Evolutionary conservation across 1,140 invertebrate species (phyloP).

Genomic region (Apis mellifera): Amel_HAv3.1 CM009933.2:5875001-5875500

Average conservation of each 20-base stretch:
- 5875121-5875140: neutral
- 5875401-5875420: neutral
- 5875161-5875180: neutral
- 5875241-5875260: too few relatives aligned
- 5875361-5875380: constrained; percentile 33
- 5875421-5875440: too few relatives aligned
- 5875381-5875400: constrained; percentile 37
- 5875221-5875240: neutral
- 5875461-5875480: too few relatives aligned
- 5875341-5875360: neutral
- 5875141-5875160: neutral
- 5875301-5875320: constrained; percentile 36
- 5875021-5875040: neutral
- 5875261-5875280: neutral
- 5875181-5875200: too few relatives aligned
- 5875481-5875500: too few relatives aligned
- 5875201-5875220: too few relatives aligned
- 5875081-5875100: neutral
- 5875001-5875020: neutral
- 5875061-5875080: too few relatives aligned
- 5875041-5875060: neutral
- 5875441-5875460: too few relatives aligned
- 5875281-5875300: constrained; percentile 52
- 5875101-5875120: neutral
- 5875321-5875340: constrained; percentile 33